A percentile compares a stretch with the other conserved stretches of the same genome.
These are phyloP conservation scores for Acrobasis repandana DNA, from an alignment of 2,888 invertebrate genomes.

Conservation along the genomic window DNA sequence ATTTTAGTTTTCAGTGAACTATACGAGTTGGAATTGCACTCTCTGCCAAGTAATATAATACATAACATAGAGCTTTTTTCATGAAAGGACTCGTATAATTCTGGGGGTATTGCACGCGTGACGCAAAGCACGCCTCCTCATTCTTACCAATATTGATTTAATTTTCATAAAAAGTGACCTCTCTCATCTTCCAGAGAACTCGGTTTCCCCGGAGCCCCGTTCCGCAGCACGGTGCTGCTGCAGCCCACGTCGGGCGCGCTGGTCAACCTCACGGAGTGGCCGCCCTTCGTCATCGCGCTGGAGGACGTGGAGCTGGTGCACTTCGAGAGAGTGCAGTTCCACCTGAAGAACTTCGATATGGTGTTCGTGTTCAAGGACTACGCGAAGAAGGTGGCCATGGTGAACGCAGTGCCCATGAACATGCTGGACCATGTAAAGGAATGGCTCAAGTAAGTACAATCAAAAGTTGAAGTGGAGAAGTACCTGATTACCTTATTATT, in stretches of 20 bases:
- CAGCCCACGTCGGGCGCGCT: constrained; percentile 99
- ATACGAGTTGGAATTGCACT: too few relatives aligned
- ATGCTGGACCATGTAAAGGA: constrained; percentile 99
- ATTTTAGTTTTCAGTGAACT: too few relatives aligned
- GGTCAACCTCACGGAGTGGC: constrained; percentile 99
- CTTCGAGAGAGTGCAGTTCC: constrained; percentile 99
- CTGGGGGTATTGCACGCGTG: too few relatives aligned
- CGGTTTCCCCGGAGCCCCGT: constrained; percentile 98
- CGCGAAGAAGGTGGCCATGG: constrained; percentile 95
- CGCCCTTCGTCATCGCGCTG: constrained; percentile 98
- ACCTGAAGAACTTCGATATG: constrained; percentile 99
- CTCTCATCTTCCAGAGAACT: constrained; percentile 86
- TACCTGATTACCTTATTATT: too few relatives aligned
- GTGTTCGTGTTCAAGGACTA: constrained; percentile 99
- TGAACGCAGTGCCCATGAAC: constrained; percentile 99
- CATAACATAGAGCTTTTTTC: too few relatives aligned
- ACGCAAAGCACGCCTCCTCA: too few relatives aligned
- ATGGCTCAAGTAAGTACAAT: constrained; percentile 95
- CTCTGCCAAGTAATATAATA: too few relatives aligned
- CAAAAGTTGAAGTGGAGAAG: too few relatives aligned
- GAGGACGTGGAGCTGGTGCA: constrained; percentile 99
- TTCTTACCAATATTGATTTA: too few relatives aligned
- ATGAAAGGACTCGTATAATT: too few relatives aligned
- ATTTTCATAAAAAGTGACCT: too few relatives aligned
- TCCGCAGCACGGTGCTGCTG: constrained; percentile 96